Evolutionary conservation across 2,797 vertebrate species (phyloP), one percentile per base, ranked within the genome.

Genomic region (Neosilurus mollespiculum): DNA sequence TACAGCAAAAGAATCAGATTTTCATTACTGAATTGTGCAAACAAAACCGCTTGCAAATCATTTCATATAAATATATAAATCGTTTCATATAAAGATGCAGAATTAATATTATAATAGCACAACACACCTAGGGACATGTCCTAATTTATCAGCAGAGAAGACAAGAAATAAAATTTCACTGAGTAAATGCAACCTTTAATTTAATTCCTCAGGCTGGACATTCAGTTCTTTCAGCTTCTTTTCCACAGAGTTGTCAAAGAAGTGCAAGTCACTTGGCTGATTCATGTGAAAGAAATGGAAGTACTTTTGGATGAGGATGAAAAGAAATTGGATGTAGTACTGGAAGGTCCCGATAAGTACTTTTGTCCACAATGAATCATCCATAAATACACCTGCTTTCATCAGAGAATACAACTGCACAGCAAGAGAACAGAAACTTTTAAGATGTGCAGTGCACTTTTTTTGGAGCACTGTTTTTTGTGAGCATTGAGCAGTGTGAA

Each of bases 301-400:
- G 76, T 58, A 64, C 14, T 51, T 78, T 78, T 62, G 58, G 18
- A 34, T 37, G 43, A 66, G 64, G 51, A 80, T 67, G 26, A 80
- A 80, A 67, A 56, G 78, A 67, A 66, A 78, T 80, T 54, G 62
- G 64, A 80, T 67, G 51, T 80, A 67, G 78, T 67, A 56, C 51
- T 67, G 64, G 26, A 67, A 37, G 53, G 67, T 67, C 11, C 37
- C 3, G 64, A 80, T 80, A 67, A 80, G 78, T 80, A 67, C 62
- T 67, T 80, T 80, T 66, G 51, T 58, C 51, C 65, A 80, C 78
- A 69, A 80, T 58, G 65, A 80, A 16, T 67, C 51, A n/a, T 64
- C 43, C 24, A 67, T 67, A 56, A 80, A 80, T 56, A 26, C 51
- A n/a, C 51, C 53, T 67, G 78, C 51, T 56, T 80, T 67, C 30